Conservation (phyloP, 2,797 vertebrate species). For the Tinamus major region DNA sequence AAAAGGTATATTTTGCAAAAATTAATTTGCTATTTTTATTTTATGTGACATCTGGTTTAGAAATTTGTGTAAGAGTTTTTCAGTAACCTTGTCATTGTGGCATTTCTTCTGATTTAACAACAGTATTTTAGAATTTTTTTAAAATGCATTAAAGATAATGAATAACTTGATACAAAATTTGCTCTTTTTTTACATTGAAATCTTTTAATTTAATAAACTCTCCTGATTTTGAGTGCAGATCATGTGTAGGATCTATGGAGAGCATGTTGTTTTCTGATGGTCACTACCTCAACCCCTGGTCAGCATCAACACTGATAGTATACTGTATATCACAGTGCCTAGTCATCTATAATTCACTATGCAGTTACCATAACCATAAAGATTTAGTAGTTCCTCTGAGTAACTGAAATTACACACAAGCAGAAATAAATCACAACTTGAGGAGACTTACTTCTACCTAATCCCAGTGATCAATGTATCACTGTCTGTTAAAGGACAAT, state of each 20-base stretch:
- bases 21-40: background rate
- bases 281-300: background rate
- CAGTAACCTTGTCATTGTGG: background rate
- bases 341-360: conserved; percentile 42
- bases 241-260: background rate
- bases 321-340: conserved; percentile 13
- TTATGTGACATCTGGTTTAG: background rate
- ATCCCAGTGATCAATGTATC: background rate
- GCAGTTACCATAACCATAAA: conserved; percentile 43
- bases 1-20: background rate
- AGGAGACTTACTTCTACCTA: background rate
- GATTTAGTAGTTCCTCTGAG: conserved; percentile 25
- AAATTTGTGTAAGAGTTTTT: background rate
- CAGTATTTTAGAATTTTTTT: background rate
- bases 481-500: background rate
- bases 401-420: background rate
- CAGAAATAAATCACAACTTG: background rate
- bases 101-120: background rate
- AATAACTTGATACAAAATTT: background rate
- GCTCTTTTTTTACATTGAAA: conserved; percentile 24
- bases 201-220: conserved; percentile 31
- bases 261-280: conserved; percentile 1
- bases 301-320: background rate
- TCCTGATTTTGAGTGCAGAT: background rate
- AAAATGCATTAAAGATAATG: background rate